Evolutionary conservation across 1,140 invertebrate genomes (phyloP).

Genomic region (Chionoecetes opilio): DNA sequence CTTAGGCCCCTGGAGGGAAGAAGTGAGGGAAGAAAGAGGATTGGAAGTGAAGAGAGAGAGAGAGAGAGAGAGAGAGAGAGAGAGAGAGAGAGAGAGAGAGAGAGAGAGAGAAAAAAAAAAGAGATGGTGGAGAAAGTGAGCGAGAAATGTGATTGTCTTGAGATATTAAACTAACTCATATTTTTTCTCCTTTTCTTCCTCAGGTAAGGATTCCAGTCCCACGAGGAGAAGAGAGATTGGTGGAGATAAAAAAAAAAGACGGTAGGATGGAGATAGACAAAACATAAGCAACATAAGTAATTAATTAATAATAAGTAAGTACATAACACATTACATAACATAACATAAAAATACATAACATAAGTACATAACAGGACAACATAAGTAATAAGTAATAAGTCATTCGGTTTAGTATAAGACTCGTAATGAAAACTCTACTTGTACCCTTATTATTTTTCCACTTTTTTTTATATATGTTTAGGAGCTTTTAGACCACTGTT

Average conservation of each 20-base stretch:
- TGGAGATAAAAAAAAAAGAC: neutral
- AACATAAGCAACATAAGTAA: too few relatives aligned
- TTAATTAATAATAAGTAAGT: too few relatives aligned
- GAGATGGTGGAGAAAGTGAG: too few relatives aligned
- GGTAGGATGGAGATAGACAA: neutral
- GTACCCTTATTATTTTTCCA: too few relatives aligned
- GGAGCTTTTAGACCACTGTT: too few relatives aligned
- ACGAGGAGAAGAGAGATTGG: neutral
- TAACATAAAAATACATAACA: too few relatives aligned
- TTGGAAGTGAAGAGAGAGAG: neutral
- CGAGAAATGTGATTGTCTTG: neutral
- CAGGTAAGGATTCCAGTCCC: neutral
- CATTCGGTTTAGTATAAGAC: too few relatives aligned
- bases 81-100: neutral
- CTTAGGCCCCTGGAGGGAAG: neutral
- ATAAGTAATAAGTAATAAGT: neutral
- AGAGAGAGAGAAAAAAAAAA: neutral
- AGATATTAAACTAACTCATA: neutral
- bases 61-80: neutral
- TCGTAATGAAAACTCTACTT: too few relatives aligned
- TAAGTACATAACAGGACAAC: too few relatives aligned
- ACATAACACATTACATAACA: too few relatives aligned
- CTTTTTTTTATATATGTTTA: too few relatives aligned
- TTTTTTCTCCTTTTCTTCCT: neutral
- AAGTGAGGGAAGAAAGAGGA: neutral